phyloP scores from a whole-genome alignment of 2,888 invertebrate species.

The Protonemura montana region DNA sequence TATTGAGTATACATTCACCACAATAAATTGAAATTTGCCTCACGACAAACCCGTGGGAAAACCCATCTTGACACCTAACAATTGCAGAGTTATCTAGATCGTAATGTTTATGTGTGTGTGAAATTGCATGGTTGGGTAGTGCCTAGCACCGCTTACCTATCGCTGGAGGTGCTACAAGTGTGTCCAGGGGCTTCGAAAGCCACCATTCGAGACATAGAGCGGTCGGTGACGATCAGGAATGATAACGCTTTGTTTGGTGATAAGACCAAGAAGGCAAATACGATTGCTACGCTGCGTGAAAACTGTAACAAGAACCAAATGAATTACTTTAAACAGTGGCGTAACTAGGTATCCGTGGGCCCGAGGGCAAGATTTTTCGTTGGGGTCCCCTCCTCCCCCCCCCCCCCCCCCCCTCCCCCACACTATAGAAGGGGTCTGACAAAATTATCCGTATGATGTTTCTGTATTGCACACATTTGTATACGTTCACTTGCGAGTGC shows the following conservation, averaged over 20 bases:
- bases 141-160: conserved; percentile 58
- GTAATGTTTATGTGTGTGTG: neutral
- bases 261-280: neutral
- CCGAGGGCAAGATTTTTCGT: no score
- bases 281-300: neutral
- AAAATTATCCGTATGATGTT: no score
- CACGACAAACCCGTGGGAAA: neutral
- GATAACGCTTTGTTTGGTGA: neutral
- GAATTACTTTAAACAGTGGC: no score
- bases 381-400: no score
- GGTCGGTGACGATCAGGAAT: conserved; percentile 63
- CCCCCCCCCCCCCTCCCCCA: no score
- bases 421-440: no score
- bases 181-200: conserved; percentile 67
- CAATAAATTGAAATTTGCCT: neutral
- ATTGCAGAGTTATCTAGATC: neutral
- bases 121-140: neutral
- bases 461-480: no score
- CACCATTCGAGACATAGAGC: conserved; percentile 70
- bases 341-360: no score
- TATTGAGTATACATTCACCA: neutral
- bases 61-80: neutral
- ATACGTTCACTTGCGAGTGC: no score
- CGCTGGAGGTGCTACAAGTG: conserved; percentile 68
- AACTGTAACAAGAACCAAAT: conserved; percentile 24